Base-by-base conservation (phyloP, 2,797 vertebrate species). In the Cryptoprocta ferox region DNA sequence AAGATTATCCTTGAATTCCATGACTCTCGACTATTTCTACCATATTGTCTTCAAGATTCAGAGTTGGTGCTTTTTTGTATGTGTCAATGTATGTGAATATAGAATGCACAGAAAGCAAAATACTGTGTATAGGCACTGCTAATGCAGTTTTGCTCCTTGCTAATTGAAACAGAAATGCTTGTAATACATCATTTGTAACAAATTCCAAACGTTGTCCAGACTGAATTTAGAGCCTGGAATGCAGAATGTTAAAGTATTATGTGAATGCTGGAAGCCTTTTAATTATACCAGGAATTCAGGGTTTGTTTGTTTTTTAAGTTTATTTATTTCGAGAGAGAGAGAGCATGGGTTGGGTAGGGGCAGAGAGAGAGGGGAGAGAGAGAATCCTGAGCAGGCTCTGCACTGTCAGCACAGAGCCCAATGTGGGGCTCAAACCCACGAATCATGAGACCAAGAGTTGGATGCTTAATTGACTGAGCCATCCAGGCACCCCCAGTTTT, bases 141-240 rank as follows among this genome's bases (percentile, higher is more conserved):
- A 92, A 68, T 63, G 6, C 6, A 76, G 48, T 80, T 91, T 96
- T 91, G 88, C 48, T 81, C 37, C 15, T 94, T 93, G 63, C 3
- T 92, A 81, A 93, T 93, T 85, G 21, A 95, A 91, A 61, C 28
- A 61, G 28, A 95, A 91, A 59, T 45, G 14, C 4, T 94, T 28
- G 88, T 59, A 56, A 91, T 79, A 53, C 2, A 78, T 68, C 59
- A 79, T 68, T 68, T 85, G 48, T 82, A 96, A 73, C 37, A 97
- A 90, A 76, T n/a, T 76, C 13, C 59, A 98, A 84, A 61, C 66
- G 42, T 70, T 92, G 21, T 92, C 14, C 32, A 85, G 37, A 79
- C 61, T 91, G 37, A 76, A 86, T 94, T 94, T 90, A 96, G 13
- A 80, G 28, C 37, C 42, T 71, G 37, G 1, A 87, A 84, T 80